Base-by-base conservation (phyloP, 2,797 vertebrate species). In the Hippoglossus hippoglossus region DNA sequence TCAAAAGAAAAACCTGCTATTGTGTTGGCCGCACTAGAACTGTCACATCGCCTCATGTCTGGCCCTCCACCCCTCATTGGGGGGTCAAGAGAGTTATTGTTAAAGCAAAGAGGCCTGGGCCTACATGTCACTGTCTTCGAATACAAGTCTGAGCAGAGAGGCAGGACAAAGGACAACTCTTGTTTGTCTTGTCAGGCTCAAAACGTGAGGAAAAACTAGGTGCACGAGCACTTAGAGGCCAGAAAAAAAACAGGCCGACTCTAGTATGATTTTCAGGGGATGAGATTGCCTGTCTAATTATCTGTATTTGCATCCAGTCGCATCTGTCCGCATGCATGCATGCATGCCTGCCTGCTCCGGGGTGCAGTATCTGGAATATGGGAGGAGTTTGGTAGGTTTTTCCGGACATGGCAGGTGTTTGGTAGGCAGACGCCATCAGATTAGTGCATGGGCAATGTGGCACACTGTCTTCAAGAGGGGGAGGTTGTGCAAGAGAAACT, bases 21-120 rank as follows among this genome's bases (percentile, higher is more conserved):
- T 95, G 94, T 95, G 92, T 93, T 21, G 22, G 85, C 87, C 90
- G 90, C 90, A 93, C 93, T 88, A 94, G 89, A 94, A 93, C 94
- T 95, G 94, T 95, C 94, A 95, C 93, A 94, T 94, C 85, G 90
- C 91, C 84, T 95, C 93, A 94, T 84, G 94, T 95, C 94, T 92
- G 87, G 86, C 86, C 85, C 90, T 92, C 87, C 89, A 91, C 73
- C 79, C 82, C 93, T 87, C 92, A 84, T 83, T 92, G 88, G 92
- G 94, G 93, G 92, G 92, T 93, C 86, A 77, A 80, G 81, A 75
- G 84, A 77, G 79, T 91, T 91, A 94, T 95, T 95, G 94, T 95
- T 93, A 87, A 81, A 87, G 82, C 73, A 75, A 80, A 76, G 90
- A 89, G 91, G 86, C 89, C 89, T 85, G 62, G 88, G 84, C 77